Conservation (phyloP, 2,888 invertebrate species). For the Anagyrus pseudococci region DNA sequence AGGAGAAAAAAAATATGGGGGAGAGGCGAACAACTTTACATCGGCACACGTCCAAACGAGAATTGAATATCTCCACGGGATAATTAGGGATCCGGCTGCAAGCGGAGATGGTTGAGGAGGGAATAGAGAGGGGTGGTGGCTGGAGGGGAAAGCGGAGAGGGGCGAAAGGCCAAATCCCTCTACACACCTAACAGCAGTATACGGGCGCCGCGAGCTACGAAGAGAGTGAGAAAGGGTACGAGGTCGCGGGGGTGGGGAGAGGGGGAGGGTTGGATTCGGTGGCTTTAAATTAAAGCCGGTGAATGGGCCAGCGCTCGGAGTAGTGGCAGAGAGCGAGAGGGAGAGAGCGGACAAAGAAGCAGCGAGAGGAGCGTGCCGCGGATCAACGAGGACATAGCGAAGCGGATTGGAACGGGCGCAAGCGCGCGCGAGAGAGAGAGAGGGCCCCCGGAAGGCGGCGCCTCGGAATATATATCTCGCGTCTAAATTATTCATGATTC, state of each 20-base stretch:
- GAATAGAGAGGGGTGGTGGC: no score
- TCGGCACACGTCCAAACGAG: conserved; percentile 10
- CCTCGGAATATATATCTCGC: conserved; percentile 32
- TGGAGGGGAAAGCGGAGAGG: conserved; percentile 1
- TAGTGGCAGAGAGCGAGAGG: no score
- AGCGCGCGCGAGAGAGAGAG: neutral
- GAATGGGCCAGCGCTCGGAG: conserved; percentile 39
- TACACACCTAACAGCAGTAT: neutral
- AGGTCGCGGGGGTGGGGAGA: neutral
- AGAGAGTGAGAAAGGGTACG: no score
- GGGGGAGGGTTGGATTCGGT: neutral
- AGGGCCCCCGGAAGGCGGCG: neutral
- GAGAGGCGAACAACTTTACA: neutral
- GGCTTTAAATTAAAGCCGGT: conserved; percentile 44
- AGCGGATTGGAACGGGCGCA: no score
- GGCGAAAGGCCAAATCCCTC: neutral
- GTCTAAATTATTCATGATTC: conserved; percentile 41
- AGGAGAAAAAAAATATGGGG: no score
- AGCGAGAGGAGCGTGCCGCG: no score
- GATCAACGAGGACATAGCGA: no score
- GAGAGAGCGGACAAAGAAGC: conserved; percentile 7
- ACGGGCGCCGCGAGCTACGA: neutral
- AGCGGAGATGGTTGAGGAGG: no score
- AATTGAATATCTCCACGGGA: conserved; percentile 41
- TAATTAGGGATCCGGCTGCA: conserved; percentile 41